phyloP scores from a whole-genome alignment of 2,888 invertebrate species.

The Melanostoma mellinum region DNA sequence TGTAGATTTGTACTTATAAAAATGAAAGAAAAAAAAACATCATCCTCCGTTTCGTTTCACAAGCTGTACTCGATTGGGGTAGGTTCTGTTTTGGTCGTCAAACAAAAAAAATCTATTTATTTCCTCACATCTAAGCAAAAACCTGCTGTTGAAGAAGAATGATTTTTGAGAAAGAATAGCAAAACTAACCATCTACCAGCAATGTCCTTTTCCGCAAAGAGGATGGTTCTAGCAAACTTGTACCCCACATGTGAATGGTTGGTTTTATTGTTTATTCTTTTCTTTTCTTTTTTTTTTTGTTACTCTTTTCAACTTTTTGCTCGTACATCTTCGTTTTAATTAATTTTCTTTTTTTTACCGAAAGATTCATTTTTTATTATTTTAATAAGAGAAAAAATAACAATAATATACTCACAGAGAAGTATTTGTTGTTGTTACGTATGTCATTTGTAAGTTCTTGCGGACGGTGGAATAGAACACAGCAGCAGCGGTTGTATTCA shows the following conservation, averaged over 20 bases:
- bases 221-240: not conserved
- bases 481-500: slow-evolving; percentile 36
- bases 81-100: slow-evolving; percentile 48
- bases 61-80: slow-evolving; percentile 64
- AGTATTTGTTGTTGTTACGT: slow-evolving; percentile 30
- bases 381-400: slow-evolving; percentile 16
- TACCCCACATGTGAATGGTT: slow-evolving; percentile 8
- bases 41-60: slow-evolving; percentile 3
- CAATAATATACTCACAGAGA: slow-evolving; percentile 6
- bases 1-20: slow-evolving; percentile 16
- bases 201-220: slow-evolving; percentile 23
- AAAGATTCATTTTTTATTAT: slow-evolving; percentile 20
- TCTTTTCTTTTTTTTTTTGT: not conserved
- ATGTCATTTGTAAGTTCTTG: slow-evolving; percentile 23
- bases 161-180: slow-evolving; percentile 16
- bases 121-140: slow-evolving; percentile 25
- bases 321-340: slow-evolving; percentile 65
- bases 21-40: slow-evolving; percentile 4
- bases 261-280: slow-evolving; percentile 4
- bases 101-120: slow-evolving; percentile 38
- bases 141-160: slow-evolving; percentile 22
- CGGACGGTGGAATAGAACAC: slow-evolving; percentile 20
- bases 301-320: slow-evolving; percentile 9
- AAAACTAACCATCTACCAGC: slow-evolving; percentile 20
- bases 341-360: slow-evolving; percentile 41